Conservation (phyloP, 2,888 invertebrate genomes). For the Metalampra italica region DNA sequence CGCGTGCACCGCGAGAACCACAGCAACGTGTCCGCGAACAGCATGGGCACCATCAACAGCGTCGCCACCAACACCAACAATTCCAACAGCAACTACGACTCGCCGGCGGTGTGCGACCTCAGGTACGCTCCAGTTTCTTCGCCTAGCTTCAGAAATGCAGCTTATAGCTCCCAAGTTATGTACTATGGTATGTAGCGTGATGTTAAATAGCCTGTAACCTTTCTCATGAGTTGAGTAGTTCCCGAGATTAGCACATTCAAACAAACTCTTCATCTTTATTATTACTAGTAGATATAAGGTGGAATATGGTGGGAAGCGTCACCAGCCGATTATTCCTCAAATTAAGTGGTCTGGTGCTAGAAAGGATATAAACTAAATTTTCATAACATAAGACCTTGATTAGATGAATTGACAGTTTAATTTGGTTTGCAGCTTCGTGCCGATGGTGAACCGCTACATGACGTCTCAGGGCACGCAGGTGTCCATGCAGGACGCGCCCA, state of each 20-base stretch:
- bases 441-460: conserved; percentile 76
- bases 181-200: neutral
- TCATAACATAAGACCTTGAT: too few species aligned
- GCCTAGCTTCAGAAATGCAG: neutral
- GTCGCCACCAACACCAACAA: conserved; percentile 65
- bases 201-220: too few species aligned
- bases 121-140: conserved; percentile 37
- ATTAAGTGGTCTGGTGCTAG: too few species aligned
- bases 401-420: too few species aligned
- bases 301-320: too few species aligned
- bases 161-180: too few species aligned
- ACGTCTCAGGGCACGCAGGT: conserved; percentile 76
- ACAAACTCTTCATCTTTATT: too few species aligned
- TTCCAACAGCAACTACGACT: conserved; percentile 62
- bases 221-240: too few species aligned
- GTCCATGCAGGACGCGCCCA: conserved; percentile 68
- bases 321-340: too few species aligned
- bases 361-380: too few species aligned
- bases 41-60: conserved; percentile 71
- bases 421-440: conserved; percentile 62
- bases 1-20: conserved; percentile 83
- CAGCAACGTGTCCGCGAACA: conserved; percentile 75
- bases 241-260: too few species aligned
- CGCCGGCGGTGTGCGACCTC: conserved; percentile 73
- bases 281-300: too few species aligned